Base-by-base conservation (phyloP, 2,113 vertebrate species). In the Calidris pygmaea region DNA sequence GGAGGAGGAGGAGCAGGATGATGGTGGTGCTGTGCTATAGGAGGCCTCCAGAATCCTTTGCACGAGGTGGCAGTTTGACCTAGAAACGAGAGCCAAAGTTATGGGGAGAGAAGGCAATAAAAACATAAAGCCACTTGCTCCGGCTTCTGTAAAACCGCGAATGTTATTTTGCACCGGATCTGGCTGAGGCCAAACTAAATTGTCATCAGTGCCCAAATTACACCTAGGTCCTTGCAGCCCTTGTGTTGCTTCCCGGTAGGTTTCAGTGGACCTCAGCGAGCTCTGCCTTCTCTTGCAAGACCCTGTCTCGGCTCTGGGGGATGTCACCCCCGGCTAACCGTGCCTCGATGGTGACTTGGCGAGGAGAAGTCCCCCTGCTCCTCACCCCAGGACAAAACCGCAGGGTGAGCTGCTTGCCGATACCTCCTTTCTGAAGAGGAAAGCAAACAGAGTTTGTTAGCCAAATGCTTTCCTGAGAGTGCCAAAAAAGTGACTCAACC, bases 1-100 rank as follows among this genome's bases (percentile, higher is more conserved):
- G 56, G 27, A 47, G 37, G 3, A 34, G 32, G 27, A 30, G 56
- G 32, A 82, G 56, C 8, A 3, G 66, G 14, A 6, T 4, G 8
- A 12, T 12, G 47, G 58, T 6, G 3, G 71, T 0, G 0, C 62
- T 17, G 23, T 12, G 50, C 58, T 75, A 39, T 34, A 7, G 4
- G 56, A 34, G 75, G 50, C 45, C 52, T 82, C 41, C 5, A 5
- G 47, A 41, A 22, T 37, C 29, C 5, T 29, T 41, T 30, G 12
- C 35, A 60, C 4, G 4, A 60, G 56, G 35, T 16, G 53, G 10
- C 26, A 47, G 23, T n/a, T 56, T 88, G 63, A 66, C 79, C 58
- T 73, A 41, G 43, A 76, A 90, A 68, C 2, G 6, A 1, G 4
- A 53, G 17, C 32, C n/a, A 12, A 34, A 68, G 60, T 53, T 52